phyloP scores from a whole-genome alignment of 2,113 vertebrate genomes.

The Halcyon senegalensis region DNA sequence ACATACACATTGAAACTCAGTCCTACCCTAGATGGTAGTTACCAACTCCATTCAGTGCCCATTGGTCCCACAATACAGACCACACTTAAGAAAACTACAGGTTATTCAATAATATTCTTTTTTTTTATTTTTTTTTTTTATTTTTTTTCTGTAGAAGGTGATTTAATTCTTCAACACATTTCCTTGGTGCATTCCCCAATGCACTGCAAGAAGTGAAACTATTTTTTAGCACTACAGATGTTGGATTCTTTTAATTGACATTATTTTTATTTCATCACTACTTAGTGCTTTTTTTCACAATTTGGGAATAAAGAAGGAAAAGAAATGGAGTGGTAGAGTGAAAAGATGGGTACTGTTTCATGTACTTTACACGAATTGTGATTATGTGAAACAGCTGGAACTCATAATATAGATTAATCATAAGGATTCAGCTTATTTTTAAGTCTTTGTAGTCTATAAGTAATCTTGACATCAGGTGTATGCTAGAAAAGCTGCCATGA shows the following conservation, averaged over 20 bases:
- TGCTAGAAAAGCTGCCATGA: neutral
- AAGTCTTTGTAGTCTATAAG: neutral
- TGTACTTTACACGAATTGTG: neutral
- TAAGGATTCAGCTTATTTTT: neutral
- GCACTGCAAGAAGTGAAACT: neutral
- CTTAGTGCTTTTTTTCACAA: neutral
- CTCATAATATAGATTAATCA: neutral
- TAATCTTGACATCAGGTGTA: neutral
- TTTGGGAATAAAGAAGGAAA: neutral
- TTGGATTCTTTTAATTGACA: neutral
- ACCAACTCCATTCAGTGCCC: rapidly evolving
- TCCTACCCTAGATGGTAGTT: neutral
- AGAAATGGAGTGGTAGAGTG: neutral
- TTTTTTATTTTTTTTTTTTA: neutral
- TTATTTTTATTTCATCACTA: neutral
- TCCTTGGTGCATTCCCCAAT: neutral
- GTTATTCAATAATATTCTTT: neutral
- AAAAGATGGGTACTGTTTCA: neutral
- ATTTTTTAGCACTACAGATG: neutral
- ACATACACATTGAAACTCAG: rapidly evolving
- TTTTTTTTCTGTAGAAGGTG: neutral
- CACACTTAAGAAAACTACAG: neutral
- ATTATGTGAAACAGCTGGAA: neutral
- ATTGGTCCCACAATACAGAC: neutral
- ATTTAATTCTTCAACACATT: neutral